Evolutionary conservation across 2,888 invertebrate species (phyloP).

Genomic region (Tetheella fluctuosa): DNA sequence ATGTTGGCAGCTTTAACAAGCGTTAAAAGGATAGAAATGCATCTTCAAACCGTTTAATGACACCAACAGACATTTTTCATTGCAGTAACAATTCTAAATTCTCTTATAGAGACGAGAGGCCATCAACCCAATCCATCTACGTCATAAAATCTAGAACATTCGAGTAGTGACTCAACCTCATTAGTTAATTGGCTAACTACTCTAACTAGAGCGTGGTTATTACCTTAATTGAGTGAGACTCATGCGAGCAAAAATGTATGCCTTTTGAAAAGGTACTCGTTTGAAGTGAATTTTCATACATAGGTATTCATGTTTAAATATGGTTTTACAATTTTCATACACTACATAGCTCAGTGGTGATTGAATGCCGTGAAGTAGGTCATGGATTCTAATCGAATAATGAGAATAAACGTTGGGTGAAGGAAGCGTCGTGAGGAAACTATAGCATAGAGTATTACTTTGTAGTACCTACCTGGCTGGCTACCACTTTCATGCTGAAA

Average conservation of each 20-base stretch:
- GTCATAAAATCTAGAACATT: constrained; percentile 20
- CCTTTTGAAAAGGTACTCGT: constrained; percentile 22
- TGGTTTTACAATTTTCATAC: no score
- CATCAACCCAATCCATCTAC: constrained; percentile 36
- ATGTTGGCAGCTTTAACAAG: neutral
- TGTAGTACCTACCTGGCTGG: no score
- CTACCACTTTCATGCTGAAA: no score
- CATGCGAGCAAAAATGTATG: constrained; percentile 34
- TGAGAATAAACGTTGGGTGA: no score
- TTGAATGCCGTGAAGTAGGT: no score
- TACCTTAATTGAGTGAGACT: constrained; percentile 49
- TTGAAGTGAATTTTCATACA: constrained; percentile 16
- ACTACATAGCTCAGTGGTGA: no score
- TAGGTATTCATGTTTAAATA: no score
- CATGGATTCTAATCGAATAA: no score
- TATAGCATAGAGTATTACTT: no score
- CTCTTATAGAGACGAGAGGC: constrained; percentile 28
- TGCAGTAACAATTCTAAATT: neutral
- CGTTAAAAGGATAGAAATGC: neutral
- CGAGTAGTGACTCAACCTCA: constrained; percentile 39
- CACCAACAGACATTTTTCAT: neutral
- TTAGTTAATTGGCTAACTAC: constrained; percentile 54
- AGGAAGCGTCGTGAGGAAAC: no score
- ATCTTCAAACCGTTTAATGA: neutral
- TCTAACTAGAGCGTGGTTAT: constrained; percentile 43